Percentiles rank a stretch among this genome's conserved stretches.
Evolutionary conservation across 2,888 invertebrate genomes (phyloP).

Genomic region (Heliconius ismenius): DNA sequence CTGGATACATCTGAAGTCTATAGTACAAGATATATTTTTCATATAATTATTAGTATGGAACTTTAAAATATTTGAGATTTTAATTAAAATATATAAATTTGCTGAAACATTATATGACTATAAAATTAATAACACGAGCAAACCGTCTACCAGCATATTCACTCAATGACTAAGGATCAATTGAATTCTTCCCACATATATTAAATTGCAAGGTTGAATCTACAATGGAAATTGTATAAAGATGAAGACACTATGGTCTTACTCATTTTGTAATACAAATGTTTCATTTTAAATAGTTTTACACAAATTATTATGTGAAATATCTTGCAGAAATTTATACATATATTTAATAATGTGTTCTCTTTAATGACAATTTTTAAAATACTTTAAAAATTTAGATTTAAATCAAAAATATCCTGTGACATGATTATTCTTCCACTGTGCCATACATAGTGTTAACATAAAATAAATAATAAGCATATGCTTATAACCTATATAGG

Average conservation of each 20-base stretch:
- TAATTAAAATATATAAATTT: background rate
- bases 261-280: background rate
- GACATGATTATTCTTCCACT: background rate
- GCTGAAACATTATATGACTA: no score
- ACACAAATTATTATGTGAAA: background rate
- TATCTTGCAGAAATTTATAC: background rate
- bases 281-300: background rate
- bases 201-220: slow-evolving; percentile 33
- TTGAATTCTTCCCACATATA: slow-evolving; percentile 37
- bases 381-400: background rate
- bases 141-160: slow-evolving; percentile 12
- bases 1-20: no score
- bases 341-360: background rate
- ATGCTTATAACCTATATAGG: background rate
- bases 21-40: no score
- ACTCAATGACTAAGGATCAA: slow-evolving; percentile 32
- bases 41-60: no score
- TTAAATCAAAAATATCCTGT: background rate
- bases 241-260: slow-evolving; percentile 33
- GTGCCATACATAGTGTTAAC: slow-evolving; percentile 19
- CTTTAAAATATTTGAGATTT: no score
- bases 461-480: background rate
- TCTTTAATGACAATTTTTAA: background rate
- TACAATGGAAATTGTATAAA: slow-evolving; percentile 16
- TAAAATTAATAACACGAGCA: background rate